Evolutionary conservation across 2,797 vertebrate species (phyloP), one percentile per base, ranked within the genome.

Genomic region (Melanotaenia trifasciata): DNA sequence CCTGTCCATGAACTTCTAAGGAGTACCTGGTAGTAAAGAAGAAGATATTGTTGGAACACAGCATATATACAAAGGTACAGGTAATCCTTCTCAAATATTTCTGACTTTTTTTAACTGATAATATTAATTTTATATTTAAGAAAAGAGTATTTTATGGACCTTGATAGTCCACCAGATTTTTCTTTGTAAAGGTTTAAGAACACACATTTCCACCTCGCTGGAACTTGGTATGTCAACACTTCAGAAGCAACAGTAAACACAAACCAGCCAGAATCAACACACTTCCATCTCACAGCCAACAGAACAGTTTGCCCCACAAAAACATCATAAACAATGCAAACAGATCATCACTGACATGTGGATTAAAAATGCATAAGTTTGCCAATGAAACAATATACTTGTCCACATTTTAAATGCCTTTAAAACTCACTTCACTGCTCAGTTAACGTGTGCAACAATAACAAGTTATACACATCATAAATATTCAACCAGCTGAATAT

Each of bases 161-260:
- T 61, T 67, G 58, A 64, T 35, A 64, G 72, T 67, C 71, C 32
- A n/a, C 80, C 87, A 93, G 84, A 92, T 94, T 89, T 88, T 88
- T 70, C 64, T 47, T 71, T 78, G 40, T 14, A 70, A 73, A 72
- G 5, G 64, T 76, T 53, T 76, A 70, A 78, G 45, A 53, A 62
- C n/a, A 74, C 67, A 56, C 62, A 75, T 85, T 68, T 60, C 51
- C 36, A 36, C 43, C 30, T 76, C 67, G 74, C 67, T 83, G 84
- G 71, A 78, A 84, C 87, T 89, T 87, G 84, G 64, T 88, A 88
- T 63, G 90, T 93, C 90, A 92, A 93, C 85, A 92, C 33, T 68
- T 80, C 76, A 45, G 70, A 53, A 66, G 75, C 63, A 80, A 88
- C 58, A 63, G 87, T 93, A 87, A 93, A 93, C 90, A 90, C 58